These are phyloP conservation scores for Aphaenogaster ashmeadi DNA, from an alignment of 1,140 invertebrate genomes.

Conservation along the genomic window DNA sequence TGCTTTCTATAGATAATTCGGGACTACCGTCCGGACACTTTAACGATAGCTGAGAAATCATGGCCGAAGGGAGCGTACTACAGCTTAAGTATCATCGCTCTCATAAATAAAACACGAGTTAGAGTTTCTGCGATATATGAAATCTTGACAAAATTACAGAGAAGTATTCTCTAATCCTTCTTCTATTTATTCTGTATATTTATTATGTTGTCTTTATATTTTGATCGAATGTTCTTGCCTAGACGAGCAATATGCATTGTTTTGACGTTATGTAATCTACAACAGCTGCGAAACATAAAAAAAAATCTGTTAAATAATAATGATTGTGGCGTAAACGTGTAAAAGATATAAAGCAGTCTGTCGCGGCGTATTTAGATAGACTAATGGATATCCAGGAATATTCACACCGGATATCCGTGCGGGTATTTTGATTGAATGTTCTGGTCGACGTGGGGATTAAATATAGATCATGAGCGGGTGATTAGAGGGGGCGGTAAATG, in stretches of 20 bases:
- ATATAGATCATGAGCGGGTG: conserved; percentile 9
- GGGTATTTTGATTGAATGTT: background rate
- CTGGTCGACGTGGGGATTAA: background rate
- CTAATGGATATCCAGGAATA: conserved; percentile 24
- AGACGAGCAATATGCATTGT: background rate
- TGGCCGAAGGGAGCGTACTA: background rate
- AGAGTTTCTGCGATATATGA: background rate
- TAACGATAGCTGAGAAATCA: conserved; percentile 20
- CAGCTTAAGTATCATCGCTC: background rate
- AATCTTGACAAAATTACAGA: background rate
- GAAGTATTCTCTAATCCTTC: background rate
- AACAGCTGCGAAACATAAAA: background rate
- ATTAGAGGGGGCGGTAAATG: conserved; percentile 29
- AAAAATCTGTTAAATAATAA: background rate
- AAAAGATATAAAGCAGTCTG: background rate
- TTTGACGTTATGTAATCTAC: background rate
- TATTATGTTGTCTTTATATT: background rate
- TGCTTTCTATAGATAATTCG: conserved; percentile 16
- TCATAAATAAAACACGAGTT: conserved; percentile 22
- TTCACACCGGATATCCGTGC: conserved; percentile 23
- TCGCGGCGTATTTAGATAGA: background rate
- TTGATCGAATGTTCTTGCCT: background rate
- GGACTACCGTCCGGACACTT: background rate
- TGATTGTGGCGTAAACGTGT: background rate
- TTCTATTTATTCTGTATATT: background rate